Percentiles rank a stretch among this genome's conserved stretches.
Conservation (phyloP, 2,113 vertebrate genomes). For the Paramormyrops kingsleyae region DNA sequence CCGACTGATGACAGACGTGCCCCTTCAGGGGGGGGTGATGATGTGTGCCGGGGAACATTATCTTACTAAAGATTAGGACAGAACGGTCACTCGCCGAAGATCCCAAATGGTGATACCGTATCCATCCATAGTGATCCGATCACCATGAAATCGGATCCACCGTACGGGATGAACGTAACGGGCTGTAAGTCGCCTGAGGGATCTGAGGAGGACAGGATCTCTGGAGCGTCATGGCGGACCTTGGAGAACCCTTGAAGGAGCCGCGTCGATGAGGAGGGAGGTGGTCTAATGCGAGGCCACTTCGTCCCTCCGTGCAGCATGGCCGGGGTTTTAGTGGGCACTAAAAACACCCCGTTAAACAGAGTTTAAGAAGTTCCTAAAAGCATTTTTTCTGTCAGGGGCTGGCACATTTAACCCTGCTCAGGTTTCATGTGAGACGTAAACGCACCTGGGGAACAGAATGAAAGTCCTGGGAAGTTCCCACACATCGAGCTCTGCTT, state of each 20-base stretch:
- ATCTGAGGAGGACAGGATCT: not conserved
- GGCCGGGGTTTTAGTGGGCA: constrained; percentile 58
- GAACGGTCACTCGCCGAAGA: not conserved
- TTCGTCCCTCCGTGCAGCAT: constrained; percentile 43
- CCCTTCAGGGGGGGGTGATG: not conserved
- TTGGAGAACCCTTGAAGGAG: not conserved
- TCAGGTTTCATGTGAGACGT: constrained; percentile 55
- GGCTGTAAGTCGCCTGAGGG: not conserved
- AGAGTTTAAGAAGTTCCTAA: constrained; percentile 65
- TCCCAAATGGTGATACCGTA: not conserved
- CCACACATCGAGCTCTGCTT: constrained; percentile 45
- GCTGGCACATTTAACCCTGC: constrained; percentile 62
- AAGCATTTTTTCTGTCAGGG: constrained; percentile 60
- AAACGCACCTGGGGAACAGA: constrained; percentile 52
- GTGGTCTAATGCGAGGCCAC: constrained; percentile 18
- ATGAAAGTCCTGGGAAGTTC: constrained; percentile 41
- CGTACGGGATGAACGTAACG: not conserved
- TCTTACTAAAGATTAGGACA: not conserved
- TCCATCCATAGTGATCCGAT: not conserved
- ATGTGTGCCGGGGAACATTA: not conserved
- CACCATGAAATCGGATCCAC: not conserved
- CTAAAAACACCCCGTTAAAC: constrained; percentile 66
- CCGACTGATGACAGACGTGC: not conserved
- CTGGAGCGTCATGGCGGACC: not conserved
- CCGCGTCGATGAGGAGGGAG: not conserved